Evolutionary conservation across 2,797 vertebrate genomes (phyloP).

Genomic region (Vespertilio murinus): DNA sequence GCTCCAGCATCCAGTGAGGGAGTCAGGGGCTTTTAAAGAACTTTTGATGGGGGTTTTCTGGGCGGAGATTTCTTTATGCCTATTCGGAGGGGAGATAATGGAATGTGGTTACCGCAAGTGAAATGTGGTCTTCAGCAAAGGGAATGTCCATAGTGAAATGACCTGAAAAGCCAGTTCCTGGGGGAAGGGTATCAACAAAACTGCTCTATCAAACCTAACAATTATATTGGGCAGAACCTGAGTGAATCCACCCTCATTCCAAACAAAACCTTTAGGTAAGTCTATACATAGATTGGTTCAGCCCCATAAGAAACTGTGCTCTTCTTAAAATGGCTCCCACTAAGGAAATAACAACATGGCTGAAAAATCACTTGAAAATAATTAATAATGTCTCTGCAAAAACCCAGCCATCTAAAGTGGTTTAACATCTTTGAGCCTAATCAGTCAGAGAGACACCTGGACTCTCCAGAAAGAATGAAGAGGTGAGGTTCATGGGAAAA

Average conservation of each 20-base stretch:
- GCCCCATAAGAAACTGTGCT: background rate
- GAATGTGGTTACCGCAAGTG: too few relatives aligned
- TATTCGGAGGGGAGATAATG: too few relatives aligned
- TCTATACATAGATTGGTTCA: background rate
- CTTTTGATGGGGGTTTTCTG: too few relatives aligned
- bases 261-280: background rate
- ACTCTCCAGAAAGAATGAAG: background rate
- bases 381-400: background rate
- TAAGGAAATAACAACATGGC: background rate
- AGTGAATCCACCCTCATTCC: background rate
- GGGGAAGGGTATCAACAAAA: too few relatives aligned
- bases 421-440: background rate
- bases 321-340: background rate
- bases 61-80: too few relatives aligned
- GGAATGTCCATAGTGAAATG: too few relatives aligned
- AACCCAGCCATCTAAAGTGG: background rate
- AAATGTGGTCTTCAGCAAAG: too few relatives aligned
- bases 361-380: background rate
- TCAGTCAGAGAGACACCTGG: background rate
- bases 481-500: background rate
- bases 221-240: background rate
- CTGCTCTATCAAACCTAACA: too few relatives aligned
- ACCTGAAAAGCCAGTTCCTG: too few relatives aligned
- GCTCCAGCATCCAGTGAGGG: too few relatives aligned
- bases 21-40: too few relatives aligned